phyloP scores from a whole-genome alignment of 2,888 invertebrate species.

The Dastarcus helophoroides region DNA sequence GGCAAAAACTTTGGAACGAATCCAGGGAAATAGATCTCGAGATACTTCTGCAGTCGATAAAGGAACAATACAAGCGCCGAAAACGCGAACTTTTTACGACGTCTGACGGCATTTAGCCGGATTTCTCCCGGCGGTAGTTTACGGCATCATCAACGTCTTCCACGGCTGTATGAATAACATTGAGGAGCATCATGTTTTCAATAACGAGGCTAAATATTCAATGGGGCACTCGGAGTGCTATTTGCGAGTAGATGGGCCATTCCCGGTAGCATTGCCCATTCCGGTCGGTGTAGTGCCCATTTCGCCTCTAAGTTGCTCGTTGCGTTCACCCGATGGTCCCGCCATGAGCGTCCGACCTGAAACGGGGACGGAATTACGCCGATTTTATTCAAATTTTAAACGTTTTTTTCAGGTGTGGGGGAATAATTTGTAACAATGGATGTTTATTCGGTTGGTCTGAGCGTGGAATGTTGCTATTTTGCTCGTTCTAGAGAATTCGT shows the following conservation, averaged over 20 bases:
- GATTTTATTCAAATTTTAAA: conserved; percentile 27
- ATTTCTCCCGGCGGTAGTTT: too few relatives aligned
- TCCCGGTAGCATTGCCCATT: conserved; percentile 34
- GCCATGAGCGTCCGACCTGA: conserved; percentile 27
- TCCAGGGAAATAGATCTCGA: too few relatives aligned
- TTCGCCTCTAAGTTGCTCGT: conserved; percentile 34
- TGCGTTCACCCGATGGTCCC: conserved; percentile 30
- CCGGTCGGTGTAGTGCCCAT: conserved; percentile 34
- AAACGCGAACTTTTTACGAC: too few relatives aligned
- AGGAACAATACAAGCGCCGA: too few relatives aligned
- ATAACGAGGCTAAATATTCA: conserved; percentile 38
- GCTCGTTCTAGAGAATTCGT: not conserved
- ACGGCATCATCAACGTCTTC: too few relatives aligned
- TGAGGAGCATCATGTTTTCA: too few relatives aligned
- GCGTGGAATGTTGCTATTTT: too few relatives aligned
- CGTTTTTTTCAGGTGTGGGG: conserved; percentile 2
- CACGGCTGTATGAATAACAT: too few relatives aligned
- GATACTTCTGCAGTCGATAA: too few relatives aligned
- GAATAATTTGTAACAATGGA: not conserved
- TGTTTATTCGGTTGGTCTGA: not conserved
- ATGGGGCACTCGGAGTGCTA: conserved; percentile 32
- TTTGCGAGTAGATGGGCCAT: conserved; percentile 33
- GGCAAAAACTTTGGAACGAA: too few relatives aligned
- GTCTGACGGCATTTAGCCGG: too few relatives aligned
- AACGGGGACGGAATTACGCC: conserved; percentile 18